Evolutionary conservation across 1,140 invertebrate species (phyloP), one percentile per base, ranked within the genome.

Genomic region (Mizuhopecten yessoensis): DNA sequence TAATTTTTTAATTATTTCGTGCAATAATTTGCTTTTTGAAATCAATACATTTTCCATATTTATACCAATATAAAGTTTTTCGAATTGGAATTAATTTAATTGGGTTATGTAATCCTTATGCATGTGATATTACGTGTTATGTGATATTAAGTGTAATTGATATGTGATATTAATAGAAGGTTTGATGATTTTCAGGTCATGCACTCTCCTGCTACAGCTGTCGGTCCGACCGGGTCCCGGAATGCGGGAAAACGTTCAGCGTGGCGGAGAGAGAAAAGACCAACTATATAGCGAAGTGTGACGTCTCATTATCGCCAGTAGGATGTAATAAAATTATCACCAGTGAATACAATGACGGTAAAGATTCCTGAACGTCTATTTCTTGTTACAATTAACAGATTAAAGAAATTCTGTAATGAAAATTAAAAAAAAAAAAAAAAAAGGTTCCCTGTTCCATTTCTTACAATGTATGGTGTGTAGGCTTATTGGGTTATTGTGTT

Each of bases 301-400:
- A 75, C n/a, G 57, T 3, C 5, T 75, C 57, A 29, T 29, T 29
- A 75, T n/a, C 23, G 3, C 57, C 57, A 9, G 57, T 75, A 17
- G 57, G 57, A 29, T 75, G 57, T 75, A 75, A 75, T 5, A 75
- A 75, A 17, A 75, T 75, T 29, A 75, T 75, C 57, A 75, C 57
- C 57, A 75, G 29, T 17, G 57, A 75, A n/a, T 75, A 75, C n/a
- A 75, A 29, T 29, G 5, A 75, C 1, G 57, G 57, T 75, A 75
- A 29, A 75, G n/a, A 39, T 39, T 39, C 36, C 13, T 7, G 5
- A 7, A 39, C 13, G 13, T 39, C 36, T n/a, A 39, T 39, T 39
- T 39, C 13, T 39, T 13, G 13, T 39, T 39, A 39, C 5, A 39
- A 39, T 39, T 39, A 39, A 39, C 36, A 57, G 7, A 57, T 3